Evolutionary conservation across 2,113 vertebrate species (phyloP).

Genomic region (Podarcis muralis): DNA sequence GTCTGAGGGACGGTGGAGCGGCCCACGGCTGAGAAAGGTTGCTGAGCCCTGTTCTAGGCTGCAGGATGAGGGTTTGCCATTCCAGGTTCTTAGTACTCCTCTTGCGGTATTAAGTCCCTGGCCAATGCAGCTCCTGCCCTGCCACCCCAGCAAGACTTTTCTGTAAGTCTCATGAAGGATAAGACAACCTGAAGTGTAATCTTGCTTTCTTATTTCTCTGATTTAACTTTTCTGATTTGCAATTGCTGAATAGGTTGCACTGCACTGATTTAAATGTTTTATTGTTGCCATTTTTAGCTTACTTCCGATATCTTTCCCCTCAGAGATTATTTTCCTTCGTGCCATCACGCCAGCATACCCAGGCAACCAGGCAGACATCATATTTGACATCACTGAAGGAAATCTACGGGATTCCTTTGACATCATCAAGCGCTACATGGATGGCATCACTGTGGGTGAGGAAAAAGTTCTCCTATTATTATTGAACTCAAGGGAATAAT

Average conservation of each 20-base stretch:
- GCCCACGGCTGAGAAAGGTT: no score
- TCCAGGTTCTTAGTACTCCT: no score
- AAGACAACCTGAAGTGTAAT: neutral
- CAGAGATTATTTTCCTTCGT: conserved; percentile 97
- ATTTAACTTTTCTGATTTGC: neutral
- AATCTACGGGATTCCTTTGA: conserved; percentile 92
- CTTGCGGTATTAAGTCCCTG: neutral
- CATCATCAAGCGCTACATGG: conserved; percentile 90
- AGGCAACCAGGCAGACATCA: conserved; percentile 84
- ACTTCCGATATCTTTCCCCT: conserved; percentile 35
- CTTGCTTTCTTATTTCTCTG: neutral
- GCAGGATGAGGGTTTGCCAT: neutral
- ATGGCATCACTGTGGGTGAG: conserved; percentile 92
- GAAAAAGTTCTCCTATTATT: neutral
- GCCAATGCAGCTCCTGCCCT: neutral
- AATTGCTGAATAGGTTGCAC: neutral
- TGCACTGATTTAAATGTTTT: neutral
- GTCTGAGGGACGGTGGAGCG: no score
- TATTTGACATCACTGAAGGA: conserved; percentile 93
- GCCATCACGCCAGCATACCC: conserved; percentile 83
- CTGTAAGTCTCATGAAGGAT: neutral
- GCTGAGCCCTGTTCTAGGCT: neutral
- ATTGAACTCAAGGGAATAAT: neutral
- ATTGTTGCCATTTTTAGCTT: conserved; percentile 13
- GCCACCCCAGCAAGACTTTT: neutral